Evolutionary conservation across 2,113 vertebrate genomes (phyloP).

Genomic region (Cinclus cinclus): DNA sequence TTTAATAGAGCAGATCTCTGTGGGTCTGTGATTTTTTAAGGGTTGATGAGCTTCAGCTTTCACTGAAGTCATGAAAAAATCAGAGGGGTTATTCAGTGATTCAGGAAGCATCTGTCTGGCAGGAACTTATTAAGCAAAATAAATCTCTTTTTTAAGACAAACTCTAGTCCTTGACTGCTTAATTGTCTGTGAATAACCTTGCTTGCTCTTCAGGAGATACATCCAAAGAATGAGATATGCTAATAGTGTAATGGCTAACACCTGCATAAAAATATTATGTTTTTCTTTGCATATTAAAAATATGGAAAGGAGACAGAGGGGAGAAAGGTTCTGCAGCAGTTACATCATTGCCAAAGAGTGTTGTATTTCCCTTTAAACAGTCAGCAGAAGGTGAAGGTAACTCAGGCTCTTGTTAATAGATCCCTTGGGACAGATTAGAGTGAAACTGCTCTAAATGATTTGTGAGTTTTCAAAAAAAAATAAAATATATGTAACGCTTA

Average conservation of each 20-base stretch:
- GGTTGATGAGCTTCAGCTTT: not conserved
- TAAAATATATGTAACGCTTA: not conserved
- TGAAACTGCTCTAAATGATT: rapidly evolving
- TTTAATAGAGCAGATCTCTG: slow-evolving; percentile 14
- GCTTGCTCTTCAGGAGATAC: not conserved
- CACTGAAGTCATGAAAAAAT: not conserved
- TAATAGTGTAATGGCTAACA: not conserved
- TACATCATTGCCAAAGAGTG: not conserved
- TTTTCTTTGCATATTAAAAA: not conserved
- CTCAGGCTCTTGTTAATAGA: not conserved
- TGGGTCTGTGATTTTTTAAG: not conserved
- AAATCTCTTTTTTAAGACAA: not conserved
- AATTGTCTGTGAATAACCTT: slow-evolving; percentile 15
- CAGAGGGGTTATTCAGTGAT: slow-evolving; percentile 1
- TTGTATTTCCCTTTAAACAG: not conserved
- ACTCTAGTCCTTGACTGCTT: not conserved
- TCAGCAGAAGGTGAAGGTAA: not conserved
- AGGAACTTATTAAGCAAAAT: slow-evolving; percentile 11
- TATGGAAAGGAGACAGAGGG: not conserved
- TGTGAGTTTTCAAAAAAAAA: not conserved
- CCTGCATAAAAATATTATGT: not conserved
- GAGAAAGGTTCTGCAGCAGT: not conserved
- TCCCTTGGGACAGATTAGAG: not conserved
- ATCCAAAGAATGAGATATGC: not conserved
- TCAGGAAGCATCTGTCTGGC: not conserved